These are phyloP conservation scores for Drosophila macrospina DNA, from an alignment of 2,888 invertebrate genomes.

Conservation along the genomic window DNA sequence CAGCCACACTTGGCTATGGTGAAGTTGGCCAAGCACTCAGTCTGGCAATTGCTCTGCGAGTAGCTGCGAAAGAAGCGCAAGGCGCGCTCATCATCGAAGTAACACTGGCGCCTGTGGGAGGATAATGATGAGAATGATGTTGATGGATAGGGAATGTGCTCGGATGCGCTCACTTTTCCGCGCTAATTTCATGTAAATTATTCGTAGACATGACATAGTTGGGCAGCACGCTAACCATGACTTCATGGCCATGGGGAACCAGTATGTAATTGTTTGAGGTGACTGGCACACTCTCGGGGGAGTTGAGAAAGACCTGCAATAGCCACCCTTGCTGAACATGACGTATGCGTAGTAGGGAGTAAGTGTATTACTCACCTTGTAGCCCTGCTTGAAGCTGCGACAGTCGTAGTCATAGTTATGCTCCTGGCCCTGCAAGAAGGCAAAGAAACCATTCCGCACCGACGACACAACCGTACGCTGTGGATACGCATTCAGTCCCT, in stretches of 20 bases:
- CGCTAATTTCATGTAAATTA: constrained; percentile 87
- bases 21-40: constrained; percentile 90
- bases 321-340: constrained; percentile 8
- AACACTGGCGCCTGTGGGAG: constrained; percentile 88
- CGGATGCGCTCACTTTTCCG: constrained; percentile 83
- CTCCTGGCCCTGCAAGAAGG: constrained; percentile 87
- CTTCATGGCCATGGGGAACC: constrained; percentile 86
- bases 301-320: constrained; percentile 82
- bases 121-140: not conserved
- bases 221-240: constrained; percentile 89
- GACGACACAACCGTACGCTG: constrained; percentile 89
- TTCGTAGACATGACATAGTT: constrained; percentile 90
- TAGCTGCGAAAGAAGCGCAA: constrained; percentile 89
- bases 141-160: not conserved
- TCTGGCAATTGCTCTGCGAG: constrained; percentile 90
- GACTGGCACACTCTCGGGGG: constrained; percentile 83
- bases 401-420: constrained; percentile 90
- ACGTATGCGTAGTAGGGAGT: not conserved
- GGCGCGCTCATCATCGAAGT: constrained; percentile 88
- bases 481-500: constrained; percentile 88
- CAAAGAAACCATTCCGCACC: constrained; percentile 88
- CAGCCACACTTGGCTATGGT: constrained; percentile 88
- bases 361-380: constrained; percentile 86
- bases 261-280: constrained; percentile 84
- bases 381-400: constrained; percentile 90